Conservation (phyloP, 2,888 invertebrate genomes). For the Dendrolimus houi region DNA sequence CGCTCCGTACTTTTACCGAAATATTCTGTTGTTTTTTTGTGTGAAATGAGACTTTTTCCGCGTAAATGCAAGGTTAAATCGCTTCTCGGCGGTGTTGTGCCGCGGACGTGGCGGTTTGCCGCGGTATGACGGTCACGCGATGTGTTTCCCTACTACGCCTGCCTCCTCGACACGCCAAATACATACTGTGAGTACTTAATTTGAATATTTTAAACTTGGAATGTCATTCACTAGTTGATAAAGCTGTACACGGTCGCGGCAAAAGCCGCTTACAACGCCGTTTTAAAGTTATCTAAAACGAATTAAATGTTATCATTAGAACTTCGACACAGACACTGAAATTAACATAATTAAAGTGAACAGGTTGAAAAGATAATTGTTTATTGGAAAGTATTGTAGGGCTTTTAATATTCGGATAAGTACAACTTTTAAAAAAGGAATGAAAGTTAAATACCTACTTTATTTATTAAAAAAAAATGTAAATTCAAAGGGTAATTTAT, state of each 20-base stretch:
- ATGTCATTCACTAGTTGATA: conserved; percentile 16
- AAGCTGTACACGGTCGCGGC: conserved; percentile 9
- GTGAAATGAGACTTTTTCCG: conserved; percentile 61
- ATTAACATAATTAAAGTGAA: conserved; percentile 2
- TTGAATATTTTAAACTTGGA: conserved; percentile 40
- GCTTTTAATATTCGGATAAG: too few species aligned
- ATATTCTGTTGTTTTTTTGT: conserved; percentile 64
- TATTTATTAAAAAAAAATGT: too few species aligned
- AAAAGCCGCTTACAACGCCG: neutral
- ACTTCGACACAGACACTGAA: neutral
- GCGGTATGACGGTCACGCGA: conserved; percentile 41
- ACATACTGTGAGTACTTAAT: conserved; percentile 56
- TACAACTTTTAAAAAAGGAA: too few species aligned
- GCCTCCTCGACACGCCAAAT: conserved; percentile 46
- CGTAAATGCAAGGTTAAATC: conserved; percentile 48
- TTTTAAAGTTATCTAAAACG: neutral
- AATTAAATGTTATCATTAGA: neutral
- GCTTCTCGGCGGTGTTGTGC: conserved; percentile 40
- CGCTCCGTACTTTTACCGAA: conserved; percentile 76
- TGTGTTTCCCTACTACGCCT: conserved; percentile 39
- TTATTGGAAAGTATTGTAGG: neutral
- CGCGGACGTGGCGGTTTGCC: conserved; percentile 47
- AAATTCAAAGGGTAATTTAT: too few species aligned
- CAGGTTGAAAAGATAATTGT: neutral
- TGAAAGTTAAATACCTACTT: too few species aligned